Conservation (phyloP, 2,888 invertebrate species). For the Glaucopsyche alexis region DNA sequence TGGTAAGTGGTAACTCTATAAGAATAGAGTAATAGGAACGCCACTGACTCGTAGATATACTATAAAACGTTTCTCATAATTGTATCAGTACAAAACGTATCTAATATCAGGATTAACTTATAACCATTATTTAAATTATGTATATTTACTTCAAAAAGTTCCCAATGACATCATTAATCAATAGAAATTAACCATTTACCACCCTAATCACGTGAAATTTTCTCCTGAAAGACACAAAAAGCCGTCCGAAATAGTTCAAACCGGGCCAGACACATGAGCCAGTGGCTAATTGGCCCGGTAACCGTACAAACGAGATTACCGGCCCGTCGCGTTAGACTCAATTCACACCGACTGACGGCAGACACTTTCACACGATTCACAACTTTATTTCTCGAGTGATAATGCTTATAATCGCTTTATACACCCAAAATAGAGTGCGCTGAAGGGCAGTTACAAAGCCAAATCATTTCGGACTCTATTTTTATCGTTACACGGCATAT, state of each 20-base stretch:
- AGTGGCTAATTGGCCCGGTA: constrained; percentile 59
- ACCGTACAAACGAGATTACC: constrained; percentile 63
- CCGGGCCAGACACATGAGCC: constrained; percentile 30
- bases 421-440: neutral
- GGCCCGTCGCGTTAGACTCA: constrained; percentile 41
- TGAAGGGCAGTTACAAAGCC: neutral
- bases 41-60: no score
- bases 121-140: no score
- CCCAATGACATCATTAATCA: no score
- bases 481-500: neutral
- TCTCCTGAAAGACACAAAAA: constrained; percentile 19
- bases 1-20: no score
- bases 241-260: constrained; percentile 6
- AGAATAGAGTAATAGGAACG: no score
- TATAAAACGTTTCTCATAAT: no score
- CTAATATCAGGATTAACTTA: no score
- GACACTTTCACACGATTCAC: neutral
- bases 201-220: neutral
- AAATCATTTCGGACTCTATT: neutral
- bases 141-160: no score
- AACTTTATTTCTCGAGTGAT: neutral
- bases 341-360: constrained; percentile 28
- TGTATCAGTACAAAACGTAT: no score
- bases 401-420: neutral
- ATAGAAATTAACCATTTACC: neutral